Evolutionary conservation across 1,140 invertebrate species (phyloP), one percentile per base, ranked within the genome.

Genomic region (Diachasmimorpha longicaudata): DNA sequence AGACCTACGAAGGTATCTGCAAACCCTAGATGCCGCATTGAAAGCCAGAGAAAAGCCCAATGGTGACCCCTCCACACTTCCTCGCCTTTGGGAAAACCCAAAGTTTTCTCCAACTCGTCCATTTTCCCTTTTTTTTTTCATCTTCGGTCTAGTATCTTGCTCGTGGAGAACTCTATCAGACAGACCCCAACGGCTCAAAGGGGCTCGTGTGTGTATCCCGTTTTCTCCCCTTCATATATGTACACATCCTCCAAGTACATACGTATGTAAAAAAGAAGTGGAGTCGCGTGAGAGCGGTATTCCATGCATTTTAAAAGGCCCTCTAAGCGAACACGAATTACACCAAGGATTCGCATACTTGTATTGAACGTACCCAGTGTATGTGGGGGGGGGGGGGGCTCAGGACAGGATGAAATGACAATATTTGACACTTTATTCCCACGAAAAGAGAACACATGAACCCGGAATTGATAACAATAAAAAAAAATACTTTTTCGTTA

Each of bases 281-380:
- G 23, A 74, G 66, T 55, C 72, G 36, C 72, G 42, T 77, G 48
- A 71, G 77, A 72, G 71, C 66, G 71, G 42, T 76, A 79, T 79
- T 79, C 75, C 66, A 79, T 79, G 78, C 75, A 79, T 79, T 79
- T 76, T 79, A 79, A 76, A 74, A 79, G 66, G 71, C 69, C 48
- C 68, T 74, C 70, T 68, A 31, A 73, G 74, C 70, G 25, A 63
- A 42, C 63, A 63, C 69, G 74, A 78, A 78, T 76, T 70, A 76
- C 67, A 36, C 46, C 31, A 23, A 44, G 37, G 23, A 70, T 70
- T 36, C 48, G 37, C 39, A 73, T 37, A 39, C 6, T 58, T 72
- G 58, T 63, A 31, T 63, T 63, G 58, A 63, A 63, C 58, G 21
- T 63, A 63, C 58, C 58, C 10, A 3, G 14, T 16, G 48, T n/a